Evolutionary conservation across 2,113 vertebrate species (phyloP).

Genomic region (Sinocyclocheilus grahami): DNA sequence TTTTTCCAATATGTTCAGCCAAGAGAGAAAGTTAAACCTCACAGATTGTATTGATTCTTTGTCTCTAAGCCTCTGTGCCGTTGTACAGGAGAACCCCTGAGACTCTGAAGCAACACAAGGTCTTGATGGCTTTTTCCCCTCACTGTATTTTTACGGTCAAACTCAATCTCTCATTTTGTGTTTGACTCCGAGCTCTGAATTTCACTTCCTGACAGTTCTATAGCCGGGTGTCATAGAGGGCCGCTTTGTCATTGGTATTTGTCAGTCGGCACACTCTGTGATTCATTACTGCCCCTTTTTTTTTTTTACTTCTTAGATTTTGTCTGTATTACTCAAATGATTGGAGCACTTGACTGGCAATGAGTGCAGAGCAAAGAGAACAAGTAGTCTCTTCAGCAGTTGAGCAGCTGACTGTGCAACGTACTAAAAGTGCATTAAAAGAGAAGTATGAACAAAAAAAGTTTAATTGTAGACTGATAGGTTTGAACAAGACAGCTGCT

Average conservation of each 20-base stretch:
- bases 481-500: slow-evolving; percentile 47
- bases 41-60: slow-evolving; percentile 74
- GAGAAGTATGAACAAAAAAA: not conserved
- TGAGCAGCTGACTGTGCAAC: not conserved
- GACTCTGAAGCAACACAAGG: slow-evolving; percentile 45
- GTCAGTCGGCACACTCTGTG: not conserved
- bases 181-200: slow-evolving; percentile 40
- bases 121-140: slow-evolving; percentile 40
- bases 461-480: not conserved
- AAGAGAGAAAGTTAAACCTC: slow-evolving; percentile 63
- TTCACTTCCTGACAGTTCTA: slow-evolving; percentile 39
- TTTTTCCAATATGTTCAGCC: slow-evolving; percentile 69
- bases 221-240: not conserved
- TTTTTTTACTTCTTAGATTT: too few species aligned
- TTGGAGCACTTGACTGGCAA: not conserved
- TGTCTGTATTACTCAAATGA: too few species aligned
- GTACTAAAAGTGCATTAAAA: not conserved
- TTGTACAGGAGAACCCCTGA: slow-evolving; percentile 45
- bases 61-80: slow-evolving; percentile 66
- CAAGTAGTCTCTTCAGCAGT: not conserved
- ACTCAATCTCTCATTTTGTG: slow-evolving; percentile 46
- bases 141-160: slow-evolving; percentile 44
- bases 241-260: slow-evolving; percentile 6
- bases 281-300: too few species aligned
- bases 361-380: not conserved